A percentile compares a stretch with the other conserved stretches of the same genome.
Evolutionary conservation across 2,797 vertebrate species (phyloP).

Genomic region (Spinus olivaceus): DNA sequence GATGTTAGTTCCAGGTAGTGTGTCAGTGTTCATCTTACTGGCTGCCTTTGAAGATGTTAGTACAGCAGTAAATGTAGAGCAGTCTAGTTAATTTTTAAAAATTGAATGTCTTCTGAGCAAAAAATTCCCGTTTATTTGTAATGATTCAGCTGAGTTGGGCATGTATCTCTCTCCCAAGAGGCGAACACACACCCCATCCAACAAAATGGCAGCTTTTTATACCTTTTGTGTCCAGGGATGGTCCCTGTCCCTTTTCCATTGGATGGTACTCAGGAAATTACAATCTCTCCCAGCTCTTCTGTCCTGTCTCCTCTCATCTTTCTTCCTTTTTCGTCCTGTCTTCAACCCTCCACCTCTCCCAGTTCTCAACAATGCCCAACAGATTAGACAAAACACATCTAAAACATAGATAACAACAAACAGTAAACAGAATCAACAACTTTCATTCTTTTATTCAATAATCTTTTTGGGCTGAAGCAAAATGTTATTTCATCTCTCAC

Average conservation of each 20-base stretch:
- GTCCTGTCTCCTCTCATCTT: not conserved
- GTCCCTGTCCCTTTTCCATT: not conserved
- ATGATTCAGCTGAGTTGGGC: not conserved
- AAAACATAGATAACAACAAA: not conserved
- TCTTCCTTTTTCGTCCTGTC: not conserved
- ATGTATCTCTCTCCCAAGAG: not conserved
- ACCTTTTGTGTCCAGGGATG: fast-evolving
- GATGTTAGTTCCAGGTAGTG: not conserved
- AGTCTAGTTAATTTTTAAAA: not conserved
- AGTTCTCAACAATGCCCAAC: not conserved
- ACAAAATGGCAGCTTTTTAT: not conserved
- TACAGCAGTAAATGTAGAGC: not conserved
- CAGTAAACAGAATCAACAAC: not conserved
- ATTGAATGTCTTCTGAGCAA: not conserved
- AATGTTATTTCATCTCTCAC: not conserved
- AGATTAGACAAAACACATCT: not conserved
- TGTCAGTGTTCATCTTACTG: not conserved
- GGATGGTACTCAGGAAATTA: not conserved
- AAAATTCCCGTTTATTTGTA: not conserved
- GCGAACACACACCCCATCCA: fast-evolving
- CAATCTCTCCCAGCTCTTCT: not conserved
- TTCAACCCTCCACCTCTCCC: not conserved
- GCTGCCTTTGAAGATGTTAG: not conserved
- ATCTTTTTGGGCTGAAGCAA: not conserved
- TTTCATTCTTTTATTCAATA: not conserved